Evolutionary conservation across 2,888 invertebrate species (phyloP), one percentile per base, ranked within the genome.

Genomic region (Mesoligia furuncula): DNA sequence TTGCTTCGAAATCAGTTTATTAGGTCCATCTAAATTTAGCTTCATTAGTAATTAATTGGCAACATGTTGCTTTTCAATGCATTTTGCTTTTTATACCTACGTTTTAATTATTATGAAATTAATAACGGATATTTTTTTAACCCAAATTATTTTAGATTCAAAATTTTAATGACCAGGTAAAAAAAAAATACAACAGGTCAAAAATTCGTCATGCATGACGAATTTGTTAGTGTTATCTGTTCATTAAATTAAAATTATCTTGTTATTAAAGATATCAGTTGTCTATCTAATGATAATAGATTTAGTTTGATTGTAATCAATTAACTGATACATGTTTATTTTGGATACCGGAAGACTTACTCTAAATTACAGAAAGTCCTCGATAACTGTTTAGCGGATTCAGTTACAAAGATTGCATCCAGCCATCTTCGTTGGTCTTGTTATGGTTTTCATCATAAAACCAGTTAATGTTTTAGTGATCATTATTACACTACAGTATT

Each of bases 1-100:
- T 62, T 74, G 83, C 84, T 70, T 65, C 57, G 31, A 31, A 77
- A 77, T 86, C 86, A 83, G 39, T 83, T 84, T 77, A 76, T 69
- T 73, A 62, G 54, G 71, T 39, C 17, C 27, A 65, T 75, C 66
- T 75, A 83, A 69, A 75, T 75, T 59, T 84, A 83, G 67, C 70
- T 64, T 83, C 75, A 76, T 86, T 75, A 75, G 72, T 73, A 61
- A 57, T 68, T 75, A 69, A 75, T 85, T 85, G 27, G 48, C 3
- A 15, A 24, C 61, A 31, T 80, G 36, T 36, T 42, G 36, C 27
- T 36, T 39, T 65, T 20, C 15, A 45, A n/a, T 31, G 31, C 2
- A 13, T n/a, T 31, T 48, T n/a, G 31, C 20, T 66, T 36, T 66
- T 39, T 39, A 57, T 31, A n/a, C 17, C 11, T 27, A 39, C 24